phyloP scores from a whole-genome alignment of 2,797 vertebrate species.

The Lacerta bilineata region DNA sequence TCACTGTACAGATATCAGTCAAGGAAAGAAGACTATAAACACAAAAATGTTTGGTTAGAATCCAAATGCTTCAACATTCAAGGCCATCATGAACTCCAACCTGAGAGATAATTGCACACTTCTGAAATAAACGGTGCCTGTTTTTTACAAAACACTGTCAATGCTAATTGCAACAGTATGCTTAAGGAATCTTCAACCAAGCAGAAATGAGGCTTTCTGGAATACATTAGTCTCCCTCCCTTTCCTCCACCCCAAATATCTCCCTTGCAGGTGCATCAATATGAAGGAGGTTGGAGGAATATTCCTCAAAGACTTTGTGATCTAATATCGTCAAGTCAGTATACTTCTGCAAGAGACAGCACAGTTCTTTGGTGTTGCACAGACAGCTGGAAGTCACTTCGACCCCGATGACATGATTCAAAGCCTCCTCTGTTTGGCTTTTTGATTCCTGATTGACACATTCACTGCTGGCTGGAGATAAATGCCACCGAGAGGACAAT shows the following conservation, averaged over 20 bases:
- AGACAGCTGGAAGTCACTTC: constrained; percentile 84
- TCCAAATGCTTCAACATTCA: neutral
- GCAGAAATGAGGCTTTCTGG: constrained; percentile 65
- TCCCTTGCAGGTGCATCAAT: constrained; percentile 79
- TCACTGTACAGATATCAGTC: rapidly evolving
- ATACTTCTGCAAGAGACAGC: constrained; percentile 73
- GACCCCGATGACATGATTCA: constrained; percentile 83
- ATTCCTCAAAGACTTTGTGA: constrained; percentile 65
- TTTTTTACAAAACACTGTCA: constrained; percentile 26
- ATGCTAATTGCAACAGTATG: constrained; percentile 42
- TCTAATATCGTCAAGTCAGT: constrained; percentile 67
- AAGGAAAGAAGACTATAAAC: constrained; percentile 5
- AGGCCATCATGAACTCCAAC: neutral
- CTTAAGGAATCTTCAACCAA: constrained; percentile 42
- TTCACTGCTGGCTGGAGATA: constrained; percentile 79
- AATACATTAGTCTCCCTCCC: constrained; percentile 58
- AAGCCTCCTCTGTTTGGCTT: constrained; percentile 86
- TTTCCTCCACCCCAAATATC: constrained; percentile 45
- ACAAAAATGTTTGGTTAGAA: neutral
- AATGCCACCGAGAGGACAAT: constrained; percentile 81
- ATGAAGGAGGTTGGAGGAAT: constrained; percentile 55
- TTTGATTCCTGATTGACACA: constrained; percentile 88
- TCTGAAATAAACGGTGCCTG: neutral
- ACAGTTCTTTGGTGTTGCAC: constrained; percentile 77
- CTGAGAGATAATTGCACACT: constrained; percentile 15